Conservation (phyloP, 92 coral and sea anemone species). For the Galaxea fascicularis region DNA sequence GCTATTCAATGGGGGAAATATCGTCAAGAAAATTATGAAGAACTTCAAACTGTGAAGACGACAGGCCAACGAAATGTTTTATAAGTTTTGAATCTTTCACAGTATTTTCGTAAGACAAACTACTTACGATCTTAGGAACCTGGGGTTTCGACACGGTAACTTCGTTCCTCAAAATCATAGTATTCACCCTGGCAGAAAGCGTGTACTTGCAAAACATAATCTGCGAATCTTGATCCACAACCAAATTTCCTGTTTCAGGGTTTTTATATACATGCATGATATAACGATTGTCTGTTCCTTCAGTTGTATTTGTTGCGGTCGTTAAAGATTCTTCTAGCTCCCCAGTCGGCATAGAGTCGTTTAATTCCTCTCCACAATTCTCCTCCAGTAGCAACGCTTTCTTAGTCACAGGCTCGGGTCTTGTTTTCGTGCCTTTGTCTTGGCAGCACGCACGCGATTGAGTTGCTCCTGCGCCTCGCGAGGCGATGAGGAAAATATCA, state of each 20-base stretch:
- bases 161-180: slow-evolving; percentile 42
- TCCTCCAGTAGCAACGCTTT: too few relatives aligned
- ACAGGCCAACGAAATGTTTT: slow-evolving; percentile 56
- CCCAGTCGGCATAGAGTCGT: too few relatives aligned
- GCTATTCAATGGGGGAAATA: neutral
- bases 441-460: too few relatives aligned
- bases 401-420: too few relatives aligned
- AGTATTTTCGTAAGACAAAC: slow-evolving; percentile 51
- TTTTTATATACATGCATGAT: neutral
- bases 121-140: slow-evolving; percentile 38
- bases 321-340: too few relatives aligned
- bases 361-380: too few relatives aligned
- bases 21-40: slow-evolving; percentile 12
- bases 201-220: slow-evolving; percentile 51
- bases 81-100: slow-evolving; percentile 26
- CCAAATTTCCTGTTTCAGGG: neutral
- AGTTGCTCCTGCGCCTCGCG: too few relatives aligned
- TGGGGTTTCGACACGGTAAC: slow-evolving; percentile 8
- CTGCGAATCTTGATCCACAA: slow-evolving; percentile 16
- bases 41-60: slow-evolving; percentile 16
- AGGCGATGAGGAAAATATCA: too few relatives aligned
- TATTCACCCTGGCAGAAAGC: slow-evolving; percentile 57
- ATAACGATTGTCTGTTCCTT: too few relatives aligned
- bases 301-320: too few relatives aligned
- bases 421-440: too few relatives aligned